Percentiles rank a stretch among this genome's conserved stretches.
Conservation (phyloP, 1,140 invertebrate genomes). For the Oedothorax gibbosus region DNA sequence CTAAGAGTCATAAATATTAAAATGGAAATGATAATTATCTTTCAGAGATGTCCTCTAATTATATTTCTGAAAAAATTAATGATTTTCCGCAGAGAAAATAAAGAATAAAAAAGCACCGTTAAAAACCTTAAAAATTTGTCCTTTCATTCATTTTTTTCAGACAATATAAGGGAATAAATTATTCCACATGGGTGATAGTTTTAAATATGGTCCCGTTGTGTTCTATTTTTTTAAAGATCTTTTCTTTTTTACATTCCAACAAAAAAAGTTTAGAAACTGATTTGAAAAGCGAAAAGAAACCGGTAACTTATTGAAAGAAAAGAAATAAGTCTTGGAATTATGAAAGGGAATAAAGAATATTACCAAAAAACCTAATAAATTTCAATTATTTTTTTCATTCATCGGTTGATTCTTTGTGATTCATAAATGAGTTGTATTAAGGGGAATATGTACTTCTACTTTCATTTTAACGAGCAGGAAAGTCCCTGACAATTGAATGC, state of each 20-base stretch:
- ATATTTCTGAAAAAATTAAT: too few relatives aligned
- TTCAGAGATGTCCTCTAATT: too few relatives aligned
- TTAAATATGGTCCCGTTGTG: constrained; percentile 46
- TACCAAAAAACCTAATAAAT: constrained; percentile 37
- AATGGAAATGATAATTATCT: too few relatives aligned
- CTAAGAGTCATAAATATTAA: too few relatives aligned
- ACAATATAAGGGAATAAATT: constrained; percentile 24
- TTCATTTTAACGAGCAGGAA: constrained; percentile 40
- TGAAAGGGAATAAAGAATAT: neutral
- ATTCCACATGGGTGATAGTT: constrained; percentile 41
- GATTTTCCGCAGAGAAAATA: too few relatives aligned
- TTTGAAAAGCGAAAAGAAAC: constrained; percentile 21
- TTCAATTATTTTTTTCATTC: constrained; percentile 34
- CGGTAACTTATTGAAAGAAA: constrained; percentile 13
- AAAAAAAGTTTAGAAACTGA: constrained; percentile 48
- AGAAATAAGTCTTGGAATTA: neutral
- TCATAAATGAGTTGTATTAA: constrained; percentile 43
- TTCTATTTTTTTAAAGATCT: neutral
- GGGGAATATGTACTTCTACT: constrained; percentile 12
- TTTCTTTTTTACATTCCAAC: neutral
- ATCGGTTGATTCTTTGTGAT: constrained; percentile 16
- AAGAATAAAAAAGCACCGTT: neutral
- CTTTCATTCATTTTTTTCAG: neutral
- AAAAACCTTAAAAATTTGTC: too few relatives aligned
- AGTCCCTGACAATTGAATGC: constrained; percentile 1